A percentile compares a stretch with the other conserved stretches of the same genome.
Conservation (phyloP, 2,113 vertebrate genomes). For the Dromiciops gliroides region DNA sequence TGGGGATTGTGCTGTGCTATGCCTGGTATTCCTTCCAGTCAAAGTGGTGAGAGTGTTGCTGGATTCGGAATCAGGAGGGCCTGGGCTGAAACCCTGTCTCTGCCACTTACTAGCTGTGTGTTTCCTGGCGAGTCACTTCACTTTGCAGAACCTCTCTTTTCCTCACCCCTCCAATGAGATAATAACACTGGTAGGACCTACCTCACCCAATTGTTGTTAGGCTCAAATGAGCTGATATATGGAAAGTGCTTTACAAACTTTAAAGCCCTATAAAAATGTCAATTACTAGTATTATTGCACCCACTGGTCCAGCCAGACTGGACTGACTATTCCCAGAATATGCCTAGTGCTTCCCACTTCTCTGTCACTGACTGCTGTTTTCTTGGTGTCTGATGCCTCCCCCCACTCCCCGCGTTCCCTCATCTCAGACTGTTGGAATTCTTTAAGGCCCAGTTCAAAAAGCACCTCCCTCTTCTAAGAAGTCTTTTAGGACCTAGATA, state of each 20-base stretch:
- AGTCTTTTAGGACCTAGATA: neutral
- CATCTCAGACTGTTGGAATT: neutral
- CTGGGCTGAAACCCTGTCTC: neutral
- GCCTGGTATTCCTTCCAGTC: neutral
- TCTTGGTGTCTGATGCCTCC: neutral
- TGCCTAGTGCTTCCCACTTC: neutral
- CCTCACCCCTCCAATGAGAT: neutral
- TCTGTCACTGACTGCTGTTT: neutral
- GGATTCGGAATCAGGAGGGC: neutral
- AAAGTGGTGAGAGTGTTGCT: neutral
- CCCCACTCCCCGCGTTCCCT: neutral
- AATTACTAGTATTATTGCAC: neutral
- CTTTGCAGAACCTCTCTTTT: neutral
- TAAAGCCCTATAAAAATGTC: slow-evolving; percentile 3
- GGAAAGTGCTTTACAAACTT: neutral
- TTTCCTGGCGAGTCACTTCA: neutral
- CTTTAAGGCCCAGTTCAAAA: neutral
- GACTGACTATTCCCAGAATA: neutral
- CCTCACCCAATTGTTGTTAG: neutral
- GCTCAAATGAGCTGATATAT: neutral
- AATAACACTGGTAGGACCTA: neutral
- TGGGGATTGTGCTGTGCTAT: neutral
- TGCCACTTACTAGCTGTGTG: neutral
- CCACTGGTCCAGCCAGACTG: neutral
- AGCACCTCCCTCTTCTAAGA: neutral